Base-by-base conservation (phyloP, 2,888 invertebrate genomes). In the Myopa tessellatipennis region DNA sequence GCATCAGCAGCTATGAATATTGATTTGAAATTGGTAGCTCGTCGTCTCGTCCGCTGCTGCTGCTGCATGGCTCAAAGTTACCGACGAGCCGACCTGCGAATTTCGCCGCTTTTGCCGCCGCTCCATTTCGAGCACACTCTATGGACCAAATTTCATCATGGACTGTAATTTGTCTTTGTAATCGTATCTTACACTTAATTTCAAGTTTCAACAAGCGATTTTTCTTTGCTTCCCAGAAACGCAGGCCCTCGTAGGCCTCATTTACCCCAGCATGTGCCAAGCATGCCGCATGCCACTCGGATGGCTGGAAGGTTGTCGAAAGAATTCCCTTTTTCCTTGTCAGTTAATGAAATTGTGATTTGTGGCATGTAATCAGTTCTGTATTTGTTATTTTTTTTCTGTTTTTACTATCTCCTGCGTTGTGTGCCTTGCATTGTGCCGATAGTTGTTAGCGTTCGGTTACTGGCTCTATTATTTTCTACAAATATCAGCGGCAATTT, bases 131-230 rank as follows among this genome's bases (percentile, higher is more conserved):
- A 6, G 55, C 55, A 1, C 55, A 8, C 38, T 34, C 36, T 50
- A 52, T 74, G 63, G 74, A 65, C 65, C 36, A 65, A 74, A 74
- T 74, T 74, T 74, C 68, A 60, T 34, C 68, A 67, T 58, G 40
- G 76, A 70, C 78, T 78, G 78, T 75, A 82, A 82, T 82, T 81
- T 82, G 82, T 82, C 82, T 82, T 78, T 82, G 82, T 78, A 82
- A 81, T 82, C 78, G 81, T 79, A 82, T 82, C 82, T 81, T 81
- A 80, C 79, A 82, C 81, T 82, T 82, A 82, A 82, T 82, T 82
- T 79, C 75, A 74, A 76, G 78, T 79, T 76, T 78, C 79, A 80
- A 79, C 76, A 74, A 77, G 58, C 71, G 75, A 80, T 77, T 79
- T 81, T 79, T 77, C 68, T 69, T 61, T 18, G 36, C 75, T 80